Evolutionary conservation across 1,140 invertebrate species (phyloP), one percentile per base, ranked within the genome.

Genomic region (Drosophila tsacasi): DNA sequence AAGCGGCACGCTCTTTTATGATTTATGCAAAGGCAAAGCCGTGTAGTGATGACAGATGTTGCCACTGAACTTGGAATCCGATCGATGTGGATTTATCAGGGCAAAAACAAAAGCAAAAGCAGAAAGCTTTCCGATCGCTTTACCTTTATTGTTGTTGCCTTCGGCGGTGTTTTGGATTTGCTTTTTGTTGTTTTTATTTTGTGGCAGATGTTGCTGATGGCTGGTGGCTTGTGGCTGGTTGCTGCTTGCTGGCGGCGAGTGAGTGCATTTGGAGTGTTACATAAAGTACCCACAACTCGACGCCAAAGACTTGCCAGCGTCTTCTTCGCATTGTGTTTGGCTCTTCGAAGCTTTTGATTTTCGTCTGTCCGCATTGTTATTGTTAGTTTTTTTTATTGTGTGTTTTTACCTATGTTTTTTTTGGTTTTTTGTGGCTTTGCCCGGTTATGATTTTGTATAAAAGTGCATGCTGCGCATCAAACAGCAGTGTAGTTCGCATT

Each of bases 251-350:
- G 42, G 32, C 30, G 83, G 69, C 83, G 84, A 89, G 85, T 81
- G 75, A 89, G 85, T 89, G 85, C 85, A 89, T 82, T 90, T 79
- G 81, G 63, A 82, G 71, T 73, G 85, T 89, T 89, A 89, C 85
- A 85, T 89, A 89, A 89, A 89, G 72, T 77, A 85, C 60, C 60
- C 68, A 49, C 60, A 81, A 84, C 75, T 69, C 23, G 47, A 32
- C 61, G 47, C 25, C 47, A 46, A 58, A 64, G 66, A 81, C 76
- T 61, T 73, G 83, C 57, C 72, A 61, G 49, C 62, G 55, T 55
- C 75, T 58, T 68, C 60, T 75, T 63, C 80, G 62, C 75, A 67
- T 69, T 85, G 78, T 81, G 55, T 68, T 77, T 71, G 75, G 69
- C 49, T 71, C 35, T 57, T 57, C 30, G 73, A 67, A 89, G 84